Evolutionary conservation across 1,140 invertebrate species (phyloP), one percentile per base, ranked within the genome.

Genomic region (Hestina assimilis): DNA sequence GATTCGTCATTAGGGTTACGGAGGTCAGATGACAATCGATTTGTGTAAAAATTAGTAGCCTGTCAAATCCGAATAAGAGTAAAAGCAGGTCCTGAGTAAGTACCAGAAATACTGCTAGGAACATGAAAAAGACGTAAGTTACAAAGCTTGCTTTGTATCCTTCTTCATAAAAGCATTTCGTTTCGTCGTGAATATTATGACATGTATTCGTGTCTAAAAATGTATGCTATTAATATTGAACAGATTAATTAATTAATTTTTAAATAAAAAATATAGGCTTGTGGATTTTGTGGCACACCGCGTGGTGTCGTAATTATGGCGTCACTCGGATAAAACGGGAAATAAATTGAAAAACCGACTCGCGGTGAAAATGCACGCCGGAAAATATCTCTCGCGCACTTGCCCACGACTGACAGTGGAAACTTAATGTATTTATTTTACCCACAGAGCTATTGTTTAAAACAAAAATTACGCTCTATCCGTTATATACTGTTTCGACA

Each of bases 311-410:
- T 80, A 81, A 86, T 86, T 82, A 83, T 75, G 67, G 69, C 72
- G 69, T 76, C 77, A 82, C 67, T 80, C 71, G 67, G 72, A 72
- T 82, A 78, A 82, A 86, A 82, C 77, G 71, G 71, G 71, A 76
- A 81, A 83, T 83, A 82, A 83, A 85, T 82, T 85, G 77, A 86
- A 82, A 83, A 82, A 79, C 75, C 72, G 66, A 70, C 60, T 79
- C 66, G 65, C 71, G 73, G 75, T 69, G 71, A 76, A 82, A 83
- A 83, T 77, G 55, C 62, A 59, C 66, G 63, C 64, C 65, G 66
- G 70, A 79, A 80, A 79, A 80, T 80, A 77, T 77, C 66, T 75
- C 70, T 83, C 54, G 70, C 69, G 64, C 60, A 63, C 69, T 78
- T 68, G 66, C 59, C 63, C 56, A 52, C 69, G 62, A 72, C 62